Evolutionary conservation across 2,113 vertebrate genomes (phyloP), one percentile per base, ranked within the genome.

Genomic region (Glareola pratincola): DNA sequence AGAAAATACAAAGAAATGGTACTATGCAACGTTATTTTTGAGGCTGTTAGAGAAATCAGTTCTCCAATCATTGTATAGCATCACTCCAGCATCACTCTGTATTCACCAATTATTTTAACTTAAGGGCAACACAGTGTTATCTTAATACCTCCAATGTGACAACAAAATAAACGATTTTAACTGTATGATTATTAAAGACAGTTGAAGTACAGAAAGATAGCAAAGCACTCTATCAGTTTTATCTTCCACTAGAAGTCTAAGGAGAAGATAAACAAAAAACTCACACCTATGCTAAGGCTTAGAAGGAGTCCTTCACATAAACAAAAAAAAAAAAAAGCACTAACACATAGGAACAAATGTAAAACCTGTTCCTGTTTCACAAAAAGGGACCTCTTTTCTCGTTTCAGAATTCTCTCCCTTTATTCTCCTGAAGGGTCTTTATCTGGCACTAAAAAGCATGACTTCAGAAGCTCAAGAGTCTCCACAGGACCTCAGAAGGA

Each of bases 401-500:
- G 48, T 68, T 83, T 86, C 45, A 71, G 22, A 54, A 53, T 62
- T 73, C 14, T 62, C 36, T 51, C 88, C 9, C 30, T 62, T 62
- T 32, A 54, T 45, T 12, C 9, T 73, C 54, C 30, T 30, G 5
- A 10, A 43, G 8, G 27, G 7, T 81, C 37, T 71, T 59, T 41
- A 74, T 45, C 10, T 47, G 22, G 30, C 50, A 73, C 8, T 62
- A 74, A 53, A 57, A 68, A 87, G 20, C 10, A 7, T 1, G n/a
- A 67, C 34, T 59, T 48, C 11, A 60, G 63, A 73, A 74, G 39
- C 53, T 41, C 39, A 14, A 6, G 24, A 39, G 27, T 24, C 30
- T 77, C 29, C 41, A 26, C 36, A 23, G 0, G 3, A 32, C 17
- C 71, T 47, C 37, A 8, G 41, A 41, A 53, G 0, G 2, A 50